These are phyloP conservation scores for Bergia sp. DNA, from an alignment of 92 coral and sea anemone species.

Conservation along the genomic window DNA sequence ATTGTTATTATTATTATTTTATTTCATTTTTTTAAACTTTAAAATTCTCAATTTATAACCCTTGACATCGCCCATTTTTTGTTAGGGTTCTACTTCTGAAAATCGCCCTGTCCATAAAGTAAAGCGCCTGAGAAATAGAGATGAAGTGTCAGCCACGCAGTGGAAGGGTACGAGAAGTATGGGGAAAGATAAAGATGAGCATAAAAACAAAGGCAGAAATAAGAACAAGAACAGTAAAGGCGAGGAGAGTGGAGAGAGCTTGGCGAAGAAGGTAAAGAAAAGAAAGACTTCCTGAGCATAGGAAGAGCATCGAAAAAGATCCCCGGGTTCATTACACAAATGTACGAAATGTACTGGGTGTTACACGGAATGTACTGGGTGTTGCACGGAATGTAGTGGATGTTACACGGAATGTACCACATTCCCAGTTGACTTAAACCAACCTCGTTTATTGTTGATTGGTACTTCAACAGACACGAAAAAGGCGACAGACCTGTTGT, in stretches of 20 bases:
- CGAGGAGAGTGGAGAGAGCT: not conserved
- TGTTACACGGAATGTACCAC: not conserved
- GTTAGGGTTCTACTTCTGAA: conserved; percentile 8
- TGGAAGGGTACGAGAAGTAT: not conserved
- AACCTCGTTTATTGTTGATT: no score
- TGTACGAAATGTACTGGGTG: not conserved
- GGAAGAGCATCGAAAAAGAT: not conserved
- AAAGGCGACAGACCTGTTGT: no score
- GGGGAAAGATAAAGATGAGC: not conserved
- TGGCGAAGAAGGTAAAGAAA: not conserved
- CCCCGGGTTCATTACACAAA: not conserved
- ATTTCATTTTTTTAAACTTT: no score
- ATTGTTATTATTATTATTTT: no score
- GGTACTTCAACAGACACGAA: no score
- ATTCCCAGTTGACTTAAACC: not conserved
- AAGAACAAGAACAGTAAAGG: not conserved
- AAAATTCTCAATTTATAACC: not conserved
- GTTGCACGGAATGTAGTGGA: not conserved
- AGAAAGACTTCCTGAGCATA: not conserved
- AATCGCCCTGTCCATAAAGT: conserved; percentile 15
- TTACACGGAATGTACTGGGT: not conserved
- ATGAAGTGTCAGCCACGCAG: not conserved
- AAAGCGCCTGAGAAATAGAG: conserved; percentile 6
- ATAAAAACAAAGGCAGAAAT: not conserved
- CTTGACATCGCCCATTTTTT: not conserved